phyloP scores from a whole-genome alignment of 2,113 vertebrate genomes.

The Dermatemys mawii region DNA sequence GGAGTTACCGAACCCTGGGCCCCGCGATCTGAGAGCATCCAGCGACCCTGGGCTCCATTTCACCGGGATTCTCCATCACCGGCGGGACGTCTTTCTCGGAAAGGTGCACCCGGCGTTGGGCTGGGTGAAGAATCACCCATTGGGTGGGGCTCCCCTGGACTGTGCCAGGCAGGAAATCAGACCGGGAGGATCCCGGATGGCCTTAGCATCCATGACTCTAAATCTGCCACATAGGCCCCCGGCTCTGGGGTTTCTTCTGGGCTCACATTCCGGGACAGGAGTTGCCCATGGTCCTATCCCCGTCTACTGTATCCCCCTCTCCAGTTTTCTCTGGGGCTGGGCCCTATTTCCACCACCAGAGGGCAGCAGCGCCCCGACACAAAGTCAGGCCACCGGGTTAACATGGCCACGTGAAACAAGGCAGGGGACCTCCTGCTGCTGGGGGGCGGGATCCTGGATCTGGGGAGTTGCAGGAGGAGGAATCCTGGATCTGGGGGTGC shows the following conservation, averaged over 20 bases:
- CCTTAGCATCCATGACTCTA: not conserved
- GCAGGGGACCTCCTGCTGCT: not conserved
- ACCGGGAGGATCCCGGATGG: not conserved
- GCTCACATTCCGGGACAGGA: not conserved
- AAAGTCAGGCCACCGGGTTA: not conserved
- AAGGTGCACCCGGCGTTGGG: not conserved
- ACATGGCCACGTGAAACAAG: not conserved
- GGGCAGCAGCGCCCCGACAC: not conserved
- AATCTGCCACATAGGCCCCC: not conserved
- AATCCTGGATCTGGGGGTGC: not conserved
- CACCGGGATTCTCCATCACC: not conserved
- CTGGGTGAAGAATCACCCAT: not conserved
- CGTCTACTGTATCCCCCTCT: not conserved
- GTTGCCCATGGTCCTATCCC: not conserved
- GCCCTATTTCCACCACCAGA: not conserved
- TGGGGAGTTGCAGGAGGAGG: no score
- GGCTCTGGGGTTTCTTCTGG: no score
- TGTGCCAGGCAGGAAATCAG: not conserved
- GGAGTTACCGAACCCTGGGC: no score
- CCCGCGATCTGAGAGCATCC: no score
- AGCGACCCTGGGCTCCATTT: no score
- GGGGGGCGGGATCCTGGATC: not conserved
- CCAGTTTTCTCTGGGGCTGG: not conserved
- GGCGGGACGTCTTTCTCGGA: not conserved
- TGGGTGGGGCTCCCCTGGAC: fast-evolving